phyloP scores from a whole-genome alignment of 2,113 vertebrate genomes.

The Chionis minor region DNA sequence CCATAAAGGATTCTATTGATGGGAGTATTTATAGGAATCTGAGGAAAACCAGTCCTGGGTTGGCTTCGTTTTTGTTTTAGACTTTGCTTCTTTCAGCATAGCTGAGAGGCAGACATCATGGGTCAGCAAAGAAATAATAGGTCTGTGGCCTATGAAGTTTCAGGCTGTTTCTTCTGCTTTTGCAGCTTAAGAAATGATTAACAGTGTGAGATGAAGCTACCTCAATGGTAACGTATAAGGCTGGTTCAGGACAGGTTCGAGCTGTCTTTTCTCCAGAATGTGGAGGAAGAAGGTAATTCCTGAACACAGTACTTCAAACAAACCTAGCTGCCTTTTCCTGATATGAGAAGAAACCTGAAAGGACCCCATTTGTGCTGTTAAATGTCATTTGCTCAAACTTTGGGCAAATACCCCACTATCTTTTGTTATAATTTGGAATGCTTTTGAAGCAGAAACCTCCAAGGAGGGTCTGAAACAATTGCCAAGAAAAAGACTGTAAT shows the following conservation, averaged over 20 bases:
- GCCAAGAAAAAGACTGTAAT: constrained; percentile 36
- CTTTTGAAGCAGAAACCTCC: constrained; percentile 35
- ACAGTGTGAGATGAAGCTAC: background rate
- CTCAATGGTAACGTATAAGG: background rate
- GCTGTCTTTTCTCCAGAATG: background rate
- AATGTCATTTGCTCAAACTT: background rate
- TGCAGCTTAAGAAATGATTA: background rate
- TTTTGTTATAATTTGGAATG: background rate
- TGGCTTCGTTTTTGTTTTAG: background rate
- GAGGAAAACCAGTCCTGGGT: background rate
- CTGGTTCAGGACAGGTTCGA: background rate
- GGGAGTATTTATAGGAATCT: background rate
- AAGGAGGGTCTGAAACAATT: constrained; percentile 31
- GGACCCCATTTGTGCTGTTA: background rate
- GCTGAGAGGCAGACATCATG: background rate
- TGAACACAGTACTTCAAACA: background rate
- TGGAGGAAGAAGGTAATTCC: background rate
- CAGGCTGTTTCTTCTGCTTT: background rate
- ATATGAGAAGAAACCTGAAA: background rate
- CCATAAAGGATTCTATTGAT: background rate
- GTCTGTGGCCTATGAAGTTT: background rate
- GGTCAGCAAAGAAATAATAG: background rate
- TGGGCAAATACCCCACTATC: background rate
- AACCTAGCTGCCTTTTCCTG: background rate
- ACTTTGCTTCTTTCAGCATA: background rate